phyloP scores from a whole-genome alignment of 2,113 vertebrate species.

The Ophthalmolycus amberensis region DNA sequence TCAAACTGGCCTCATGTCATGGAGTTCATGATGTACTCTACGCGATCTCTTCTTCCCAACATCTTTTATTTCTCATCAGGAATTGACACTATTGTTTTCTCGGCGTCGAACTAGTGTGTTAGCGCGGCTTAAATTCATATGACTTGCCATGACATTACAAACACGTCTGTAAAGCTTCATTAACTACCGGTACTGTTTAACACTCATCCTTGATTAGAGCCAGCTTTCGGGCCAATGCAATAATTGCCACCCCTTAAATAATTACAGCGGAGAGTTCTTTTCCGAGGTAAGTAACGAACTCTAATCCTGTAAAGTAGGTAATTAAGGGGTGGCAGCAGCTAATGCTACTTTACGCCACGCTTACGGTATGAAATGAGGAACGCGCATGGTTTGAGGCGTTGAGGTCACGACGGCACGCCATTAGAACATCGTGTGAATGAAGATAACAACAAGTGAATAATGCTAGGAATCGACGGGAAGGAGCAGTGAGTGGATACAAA shows the following conservation, averaged over 20 bases:
- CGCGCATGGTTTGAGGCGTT: slow-evolving; percentile 17
- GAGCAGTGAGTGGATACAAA: not conserved
- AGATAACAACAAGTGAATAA: not conserved
- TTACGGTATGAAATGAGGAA: slow-evolving; percentile 28
- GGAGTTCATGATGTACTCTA: not conserved
- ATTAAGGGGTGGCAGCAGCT: slow-evolving; percentile 66
- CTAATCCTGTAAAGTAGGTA: slow-evolving; percentile 73
- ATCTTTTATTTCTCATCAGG: not conserved
- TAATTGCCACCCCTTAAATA: slow-evolving; percentile 73
- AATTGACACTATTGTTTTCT: not conserved
- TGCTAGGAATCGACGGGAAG: not conserved
- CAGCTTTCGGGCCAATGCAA: slow-evolving; percentile 63
- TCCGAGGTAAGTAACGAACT: slow-evolving; percentile 65
- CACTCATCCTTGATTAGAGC: slow-evolving; percentile 65
- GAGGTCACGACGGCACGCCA: not conserved
- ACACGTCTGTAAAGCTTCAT: slow-evolving; percentile 61
- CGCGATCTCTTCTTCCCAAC: not conserved
- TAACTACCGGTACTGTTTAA: slow-evolving; percentile 36
- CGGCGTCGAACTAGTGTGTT: not conserved
- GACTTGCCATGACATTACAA: slow-evolving; percentile 51
- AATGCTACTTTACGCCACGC: slow-evolving; percentile 42
- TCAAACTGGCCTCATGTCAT: not conserved
- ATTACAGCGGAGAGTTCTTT: slow-evolving; percentile 65
- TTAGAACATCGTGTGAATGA: not conserved
- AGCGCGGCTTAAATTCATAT: slow-evolving; percentile 25